A percentile compares a stretch with the other conserved stretches of the same genome.
Evolutionary conservation across 2,797 vertebrate species (phyloP).

Genomic region (Urocyon cinereoargenteus): DNA sequence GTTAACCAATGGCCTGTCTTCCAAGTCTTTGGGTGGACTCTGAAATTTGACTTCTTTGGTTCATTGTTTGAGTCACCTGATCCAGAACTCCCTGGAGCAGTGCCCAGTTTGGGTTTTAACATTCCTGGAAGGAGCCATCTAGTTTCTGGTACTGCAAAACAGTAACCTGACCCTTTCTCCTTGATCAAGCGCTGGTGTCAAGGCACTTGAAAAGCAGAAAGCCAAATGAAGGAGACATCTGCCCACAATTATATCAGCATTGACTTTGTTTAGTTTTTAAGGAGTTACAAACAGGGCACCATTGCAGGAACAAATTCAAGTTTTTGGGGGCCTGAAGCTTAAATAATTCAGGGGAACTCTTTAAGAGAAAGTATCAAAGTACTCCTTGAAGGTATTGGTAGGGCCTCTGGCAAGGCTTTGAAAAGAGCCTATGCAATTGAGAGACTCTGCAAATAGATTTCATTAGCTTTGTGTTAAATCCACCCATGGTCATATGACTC

Average conservation of each 20-base stretch:
- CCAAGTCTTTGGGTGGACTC: slow-evolving; percentile 15
- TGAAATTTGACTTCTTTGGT: slow-evolving; percentile 2
- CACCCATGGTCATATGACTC: background rate
- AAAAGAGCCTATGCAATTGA: background rate
- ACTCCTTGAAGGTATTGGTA: background rate
- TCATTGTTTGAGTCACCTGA: background rate
- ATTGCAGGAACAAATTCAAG: background rate
- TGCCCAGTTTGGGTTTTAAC: background rate
- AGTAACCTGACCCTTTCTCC: background rate
- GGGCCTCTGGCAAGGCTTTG: background rate
- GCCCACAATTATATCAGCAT: background rate
- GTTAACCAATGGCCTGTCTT: background rate
- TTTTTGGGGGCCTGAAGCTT: background rate
- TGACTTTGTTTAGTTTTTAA: background rate
- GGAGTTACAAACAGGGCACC: background rate
- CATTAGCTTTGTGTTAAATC: background rate
- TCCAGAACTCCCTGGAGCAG: background rate
- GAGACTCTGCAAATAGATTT: background rate
- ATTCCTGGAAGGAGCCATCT: background rate
- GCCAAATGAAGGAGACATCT: background rate
- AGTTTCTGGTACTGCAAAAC: background rate
- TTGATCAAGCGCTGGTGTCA: background rate
- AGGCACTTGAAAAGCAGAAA: slow-evolving; percentile 25
- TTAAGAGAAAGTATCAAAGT: background rate
- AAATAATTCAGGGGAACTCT: background rate